phyloP scores from a whole-genome alignment of 2,797 vertebrate species.

The Gymnodraco acuticeps region DNA sequence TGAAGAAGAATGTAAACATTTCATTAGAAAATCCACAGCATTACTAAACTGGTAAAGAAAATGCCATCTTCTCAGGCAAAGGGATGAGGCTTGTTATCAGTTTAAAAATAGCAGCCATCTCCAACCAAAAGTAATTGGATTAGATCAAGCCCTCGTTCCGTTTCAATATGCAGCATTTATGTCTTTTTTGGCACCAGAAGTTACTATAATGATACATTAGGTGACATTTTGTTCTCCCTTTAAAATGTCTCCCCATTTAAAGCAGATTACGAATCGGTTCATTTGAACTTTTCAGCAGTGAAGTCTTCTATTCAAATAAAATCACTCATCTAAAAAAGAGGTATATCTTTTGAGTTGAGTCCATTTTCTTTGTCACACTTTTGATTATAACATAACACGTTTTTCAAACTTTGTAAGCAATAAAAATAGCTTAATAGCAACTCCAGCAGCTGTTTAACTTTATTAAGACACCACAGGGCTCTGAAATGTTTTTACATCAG shows the following conservation, averaged over 20 bases:
- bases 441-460: too few species aligned
- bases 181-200: not conserved
- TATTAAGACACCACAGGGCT: too few species aligned
- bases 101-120: constrained; percentile 38
- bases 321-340: too few species aligned
- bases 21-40: constrained; percentile 21
- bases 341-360: not conserved
- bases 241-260: not conserved
- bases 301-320: too few species aligned
- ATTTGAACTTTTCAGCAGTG: too few species aligned
- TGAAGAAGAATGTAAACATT: constrained; percentile 18
- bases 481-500: too few species aligned
- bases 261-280: not conserved
- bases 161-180: constrained; percentile 18
- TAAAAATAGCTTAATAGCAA: not conserved
- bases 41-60: constrained; percentile 27
- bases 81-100: constrained; percentile 19
- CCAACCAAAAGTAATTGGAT: constrained; percentile 36
- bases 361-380: not conserved
- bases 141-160: constrained; percentile 12
- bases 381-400: too few species aligned
- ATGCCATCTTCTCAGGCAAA: not conserved
- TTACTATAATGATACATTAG: not conserved
- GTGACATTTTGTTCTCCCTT: not conserved
- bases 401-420: not conserved